A percentile compares a stretch with the other conserved stretches of the same genome.
These are phyloP conservation scores for Caenorhabditis imperialis DNA, from an alignment of 2,888 invertebrate genomes.

Conservation along the genomic window DNA sequence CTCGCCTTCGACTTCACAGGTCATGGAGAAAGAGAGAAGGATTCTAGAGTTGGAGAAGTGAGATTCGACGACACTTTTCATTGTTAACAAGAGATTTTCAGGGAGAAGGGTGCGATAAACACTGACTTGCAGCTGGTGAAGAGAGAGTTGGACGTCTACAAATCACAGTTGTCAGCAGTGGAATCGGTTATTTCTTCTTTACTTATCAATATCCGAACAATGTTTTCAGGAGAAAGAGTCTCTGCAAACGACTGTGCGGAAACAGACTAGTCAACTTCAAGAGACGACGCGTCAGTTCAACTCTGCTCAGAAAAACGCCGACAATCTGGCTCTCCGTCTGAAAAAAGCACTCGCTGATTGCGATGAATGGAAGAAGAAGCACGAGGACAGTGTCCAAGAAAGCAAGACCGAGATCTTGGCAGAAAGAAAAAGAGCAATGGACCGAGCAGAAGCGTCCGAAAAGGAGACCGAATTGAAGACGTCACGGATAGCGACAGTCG, in stretches of 20 bases:
- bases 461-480: conserved; percentile 66
- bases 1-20: conserved; percentile 62
- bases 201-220: no score
- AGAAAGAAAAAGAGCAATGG: conserved; percentile 69
- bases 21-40: conserved; percentile 69
- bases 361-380: conserved; percentile 69
- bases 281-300: conserved; percentile 52
- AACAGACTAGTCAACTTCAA: conserved; percentile 61
- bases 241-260: conserved; percentile 57
- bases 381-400: conserved; percentile 66
- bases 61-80: background rate
- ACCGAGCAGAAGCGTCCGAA: conserved; percentile 63
- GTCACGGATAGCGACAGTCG: conserved; percentile 57
- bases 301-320: conserved; percentile 54
- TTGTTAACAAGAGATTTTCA: conserved; percentile 3
- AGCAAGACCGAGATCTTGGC: conserved; percentile 68
- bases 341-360: conserved; percentile 65
- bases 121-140: conserved; percentile 70
- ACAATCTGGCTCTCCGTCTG: conserved; percentile 61
- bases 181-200: conserved; percentile 57
- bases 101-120: conserved; percentile 58
- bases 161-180: conserved; percentile 67
- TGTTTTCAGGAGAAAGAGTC: conserved; percentile 66
- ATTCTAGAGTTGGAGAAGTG: conserved; percentile 68
- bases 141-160: conserved; percentile 74